Evolutionary conservation across 2,888 invertebrate genomes (phyloP).

Genomic region (Xestia sexstrigata): DNA sequence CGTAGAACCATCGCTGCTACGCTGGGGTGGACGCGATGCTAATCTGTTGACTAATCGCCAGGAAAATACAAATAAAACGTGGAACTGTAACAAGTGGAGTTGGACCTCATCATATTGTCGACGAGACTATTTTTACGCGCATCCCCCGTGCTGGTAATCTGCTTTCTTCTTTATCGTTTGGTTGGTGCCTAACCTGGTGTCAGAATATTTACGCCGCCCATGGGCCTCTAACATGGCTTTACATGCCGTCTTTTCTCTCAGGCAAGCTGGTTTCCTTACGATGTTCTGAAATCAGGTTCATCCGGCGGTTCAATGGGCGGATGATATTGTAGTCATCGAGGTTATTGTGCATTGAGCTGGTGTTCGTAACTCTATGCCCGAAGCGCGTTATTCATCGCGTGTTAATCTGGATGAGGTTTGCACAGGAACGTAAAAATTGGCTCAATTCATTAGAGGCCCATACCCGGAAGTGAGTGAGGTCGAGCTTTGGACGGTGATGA

Average conservation of each 20-base stretch:
- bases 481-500: neutral
- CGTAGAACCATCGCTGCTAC: neutral
- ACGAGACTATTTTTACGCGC: neutral
- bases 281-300: no score
- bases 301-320: neutral
- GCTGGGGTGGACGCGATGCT: conserved; percentile 24
- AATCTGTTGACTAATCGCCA: conserved; percentile 30
- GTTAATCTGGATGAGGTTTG: neutral
- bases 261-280: no score
- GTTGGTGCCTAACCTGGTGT: no score
- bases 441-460: neutral
- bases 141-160: neutral
- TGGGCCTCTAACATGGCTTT: no score
- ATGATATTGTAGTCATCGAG: neutral
- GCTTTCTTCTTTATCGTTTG: no score
- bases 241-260: no score
- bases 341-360: neutral
- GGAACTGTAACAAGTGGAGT: neutral
- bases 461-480: neutral
- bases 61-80: conserved; percentile 23
- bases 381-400: no score
- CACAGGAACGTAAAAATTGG: neutral
- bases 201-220: no score
- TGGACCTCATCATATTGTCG: neutral
- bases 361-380: neutral